Base-by-base conservation (phyloP, 30 jellyfish, hydroid and myxozoan species). In the Rhopilema esculentum region DNA sequence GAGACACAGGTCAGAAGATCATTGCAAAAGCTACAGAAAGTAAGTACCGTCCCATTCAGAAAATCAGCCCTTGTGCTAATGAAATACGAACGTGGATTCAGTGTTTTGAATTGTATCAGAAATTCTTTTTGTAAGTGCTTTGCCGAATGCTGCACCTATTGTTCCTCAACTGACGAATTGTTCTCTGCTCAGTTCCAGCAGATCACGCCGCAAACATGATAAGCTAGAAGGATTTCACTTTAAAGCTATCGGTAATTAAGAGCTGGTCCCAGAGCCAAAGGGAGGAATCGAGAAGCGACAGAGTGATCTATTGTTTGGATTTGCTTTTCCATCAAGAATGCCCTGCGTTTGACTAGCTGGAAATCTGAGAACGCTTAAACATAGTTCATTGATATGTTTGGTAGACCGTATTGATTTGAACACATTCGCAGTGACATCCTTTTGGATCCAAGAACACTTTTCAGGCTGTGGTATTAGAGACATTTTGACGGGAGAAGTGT, bases 271-370 rank as follows among this genome's bases (percentile, higher is more conserved):
- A 30, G 84, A 66, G 84, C 32, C 84, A 73, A 73, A 73, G 49
- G 51, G 48, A 29, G 71, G 24, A 73, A 73, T 73, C 51, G 84
- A 33, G 84, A 31, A 73, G 64, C 33, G 69, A 40, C 84, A 73
- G 7, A 50, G 48, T 33, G 84, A 73, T 40, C 69, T 73, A 48
- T 73, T 73, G 84, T 73, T 73, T 73, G 84, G 84, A 73, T 73
- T 40, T 73, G 20, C 84, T 22, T 40, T 32, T 67, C 51, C n/a
- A 40, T 40, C 69, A 30, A 49, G 70, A 32, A 73, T 22, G 84
- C 84, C 32, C 69, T 15, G 27, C 48, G 69, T 33, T 73, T 31
- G 69, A 8, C 71, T 4, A 16, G 69, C 27, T 21, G 68, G 84
- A 73, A 73, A 73, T 40, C 8, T 40, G 84, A 73, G 69, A 73